Base-by-base conservation (phyloP, 53 echinoderm and acorn worm genomes). In the Crossaster papposus region DNA sequence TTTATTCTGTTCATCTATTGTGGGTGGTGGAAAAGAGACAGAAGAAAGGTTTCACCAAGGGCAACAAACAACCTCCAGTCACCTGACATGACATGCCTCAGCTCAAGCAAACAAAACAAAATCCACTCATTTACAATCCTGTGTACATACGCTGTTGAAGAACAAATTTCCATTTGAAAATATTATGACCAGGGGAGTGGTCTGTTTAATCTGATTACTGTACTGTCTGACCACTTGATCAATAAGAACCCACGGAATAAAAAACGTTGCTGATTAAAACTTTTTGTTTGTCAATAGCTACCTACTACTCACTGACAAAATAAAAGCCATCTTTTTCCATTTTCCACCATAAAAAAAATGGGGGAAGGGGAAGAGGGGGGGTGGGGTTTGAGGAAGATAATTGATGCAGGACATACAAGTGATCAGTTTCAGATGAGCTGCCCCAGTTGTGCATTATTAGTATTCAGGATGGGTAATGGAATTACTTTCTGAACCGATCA, bases 391-490 rank as follows among this genome's bases (percentile, higher is more conserved):
- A 17, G 52, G 72, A 14, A 72, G 51, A 22, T 72, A 72, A 85
- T 85, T 71, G 38, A 85, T 85, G 36, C 83, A 29, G 26, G 65
- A 29, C 83, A 37, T 83, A 38, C 44, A 6, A 30, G n/a, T 32
- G 73, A 72, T 72, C 85, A 85, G 85, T 54, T 52, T 18, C 85
- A 34, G 72, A 30, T 31, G 30, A 72, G 72, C 22, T 53, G n/a
- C 30, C 33, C 3, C 82, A 44, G 44, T 68, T 53, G 85, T 85
- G 85, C 53, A 53, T 85, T 74, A 44, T 44, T 38, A 85, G 85
- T 32, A 85, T 85, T 84, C 85, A 53, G 53, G 51, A 72, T 24
- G 50, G 51, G 85, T 85, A 54, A 85, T 72, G 53, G 85, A 73
- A 85, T 72, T 73, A 54, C 50, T 28, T 85, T 85, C 73, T 54